Evolutionary conservation across 2,113 vertebrate species (phyloP).

Genomic region (Cinclus cinclus): DNA sequence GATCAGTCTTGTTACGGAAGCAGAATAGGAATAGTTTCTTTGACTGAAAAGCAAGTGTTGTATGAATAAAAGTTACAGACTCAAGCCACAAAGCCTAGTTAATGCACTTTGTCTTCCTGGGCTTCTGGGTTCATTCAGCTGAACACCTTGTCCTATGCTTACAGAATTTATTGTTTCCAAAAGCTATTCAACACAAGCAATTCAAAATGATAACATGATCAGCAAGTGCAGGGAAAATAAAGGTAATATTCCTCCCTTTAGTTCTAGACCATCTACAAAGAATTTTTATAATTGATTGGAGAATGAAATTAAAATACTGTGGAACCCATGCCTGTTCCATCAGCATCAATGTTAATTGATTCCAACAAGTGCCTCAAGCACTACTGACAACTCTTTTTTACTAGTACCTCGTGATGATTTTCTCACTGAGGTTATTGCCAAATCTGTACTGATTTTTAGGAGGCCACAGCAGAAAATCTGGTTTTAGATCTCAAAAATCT

Average conservation of each 20-base stretch:
- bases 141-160: background rate
- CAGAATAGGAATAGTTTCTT: slow-evolving; percentile 14
- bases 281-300: background rate
- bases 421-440: background rate
- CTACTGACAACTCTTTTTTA: background rate
- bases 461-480: background rate
- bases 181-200: background rate
- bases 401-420: slow-evolving; percentile 24
- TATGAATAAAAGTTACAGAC: background rate
- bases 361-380: slow-evolving; percentile 32
- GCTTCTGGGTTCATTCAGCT: background rate
- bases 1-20: background rate
- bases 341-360: background rate
- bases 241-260: background rate
- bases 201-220: background rate
- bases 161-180: background rate
- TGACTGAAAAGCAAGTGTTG: background rate
- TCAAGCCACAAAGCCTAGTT: background rate
- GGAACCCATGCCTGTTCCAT: background rate
- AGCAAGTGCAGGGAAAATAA: background rate
- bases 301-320: background rate
- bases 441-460: slow-evolving; percentile 23
- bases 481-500: background rate
- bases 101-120: background rate
- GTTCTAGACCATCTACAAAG: background rate